phyloP scores from a whole-genome alignment of 2,888 invertebrate species.

The Athalia cordata region DNA sequence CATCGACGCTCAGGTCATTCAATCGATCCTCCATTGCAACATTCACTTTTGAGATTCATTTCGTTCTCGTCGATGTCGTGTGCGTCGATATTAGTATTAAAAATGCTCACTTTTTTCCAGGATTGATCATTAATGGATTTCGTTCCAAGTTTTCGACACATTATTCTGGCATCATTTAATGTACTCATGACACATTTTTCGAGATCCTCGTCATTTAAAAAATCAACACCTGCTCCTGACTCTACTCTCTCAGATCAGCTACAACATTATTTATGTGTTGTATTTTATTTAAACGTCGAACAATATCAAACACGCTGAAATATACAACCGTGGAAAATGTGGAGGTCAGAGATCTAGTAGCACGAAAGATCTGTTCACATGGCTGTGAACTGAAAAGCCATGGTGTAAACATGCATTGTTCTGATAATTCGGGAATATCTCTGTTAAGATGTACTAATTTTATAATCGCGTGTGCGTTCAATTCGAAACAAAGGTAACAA shows the following conservation, averaged over 20 bases:
- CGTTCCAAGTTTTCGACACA: neutral
- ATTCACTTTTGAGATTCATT: neutral
- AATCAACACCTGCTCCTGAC: slow-evolving; percentile 4
- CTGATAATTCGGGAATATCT: slow-evolving; percentile 4
- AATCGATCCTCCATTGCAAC: neutral
- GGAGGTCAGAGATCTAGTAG: slow-evolving; percentile 20
- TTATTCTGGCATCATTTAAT: slow-evolving; percentile 1
- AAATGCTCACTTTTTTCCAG: slow-evolving; percentile 5
- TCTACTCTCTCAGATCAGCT: slow-evolving; percentile 6
- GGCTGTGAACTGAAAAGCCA: slow-evolving; percentile 36
- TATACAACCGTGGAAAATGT: slow-evolving; percentile 25
- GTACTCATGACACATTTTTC: slow-evolving; percentile 24
- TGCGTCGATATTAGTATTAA: slow-evolving; percentile 9
- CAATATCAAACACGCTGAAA: slow-evolving; percentile 10
- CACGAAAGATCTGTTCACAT: slow-evolving; percentile 20
- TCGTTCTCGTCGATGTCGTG: slow-evolving; percentile 5
- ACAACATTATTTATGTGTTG: slow-evolving; percentile 27
- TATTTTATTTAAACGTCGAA: neutral
- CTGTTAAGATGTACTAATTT: slow-evolving; percentile 33
- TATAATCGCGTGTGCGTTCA: slow-evolving; percentile 45
- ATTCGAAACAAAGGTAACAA: slow-evolving; percentile 47
- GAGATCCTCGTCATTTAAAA: slow-evolving; percentile 6
- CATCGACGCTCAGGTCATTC: neutral
- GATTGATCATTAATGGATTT: slow-evolving; percentile 4
- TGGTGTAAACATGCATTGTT: slow-evolving; percentile 8